A percentile compares a stretch with the other conserved stretches of the same genome.
Conservation (phyloP, 2,888 invertebrate genomes). For the Cryptophagus acutangulus region DNA sequence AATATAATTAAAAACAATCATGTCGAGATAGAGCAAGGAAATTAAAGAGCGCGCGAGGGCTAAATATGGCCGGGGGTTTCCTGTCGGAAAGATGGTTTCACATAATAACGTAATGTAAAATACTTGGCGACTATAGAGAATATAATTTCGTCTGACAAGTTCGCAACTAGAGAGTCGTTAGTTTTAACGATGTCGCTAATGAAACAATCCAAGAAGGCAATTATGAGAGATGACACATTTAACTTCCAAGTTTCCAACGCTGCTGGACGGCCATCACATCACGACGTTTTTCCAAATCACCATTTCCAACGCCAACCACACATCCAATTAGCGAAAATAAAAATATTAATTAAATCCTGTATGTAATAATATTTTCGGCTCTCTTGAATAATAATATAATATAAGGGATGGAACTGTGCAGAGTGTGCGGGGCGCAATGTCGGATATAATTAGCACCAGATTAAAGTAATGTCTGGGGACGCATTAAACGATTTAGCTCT, state of each 20-base stretch:
- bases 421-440: no score
- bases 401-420: no score
- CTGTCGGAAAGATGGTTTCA: no score
- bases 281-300: constrained; percentile 36
- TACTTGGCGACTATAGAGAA: constrained; percentile 27
- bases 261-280: no score
- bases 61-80: no score
- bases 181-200: constrained; percentile 50
- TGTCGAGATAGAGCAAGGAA: no score
- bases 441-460: constrained; percentile 62
- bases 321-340: constrained; percentile 19
- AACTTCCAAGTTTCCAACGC: constrained; percentile 38
- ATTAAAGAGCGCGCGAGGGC: no score
- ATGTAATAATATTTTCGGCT: no score
- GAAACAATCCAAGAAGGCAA: constrained; percentile 49
- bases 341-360: not conserved
- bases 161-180: constrained; percentile 45
- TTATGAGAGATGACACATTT: constrained; percentile 49
- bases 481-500: constrained; percentile 54
- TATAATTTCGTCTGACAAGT: constrained; percentile 42
- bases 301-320: constrained; percentile 26
- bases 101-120: constrained; percentile 21
- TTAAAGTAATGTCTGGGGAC: constrained; percentile 61
- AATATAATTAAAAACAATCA: no score
- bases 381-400: no score